These are phyloP conservation scores for Platanista minor DNA, from an alignment of 2,113 vertebrate species.

Conservation along the genomic window DNA sequence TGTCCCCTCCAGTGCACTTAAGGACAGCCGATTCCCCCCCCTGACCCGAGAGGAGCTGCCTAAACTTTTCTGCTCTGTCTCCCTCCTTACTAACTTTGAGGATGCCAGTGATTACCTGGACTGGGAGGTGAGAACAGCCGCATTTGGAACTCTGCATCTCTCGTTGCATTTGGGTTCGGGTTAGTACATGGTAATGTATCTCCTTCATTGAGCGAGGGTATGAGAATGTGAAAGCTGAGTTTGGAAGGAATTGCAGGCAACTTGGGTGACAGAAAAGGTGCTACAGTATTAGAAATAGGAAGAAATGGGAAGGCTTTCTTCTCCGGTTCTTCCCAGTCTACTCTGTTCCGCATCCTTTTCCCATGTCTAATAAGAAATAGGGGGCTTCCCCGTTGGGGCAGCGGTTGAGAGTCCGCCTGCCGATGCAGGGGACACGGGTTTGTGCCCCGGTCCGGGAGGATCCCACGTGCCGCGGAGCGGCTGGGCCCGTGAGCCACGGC, in stretches of 20 bases:
- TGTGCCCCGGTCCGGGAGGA: too few relatives aligned
- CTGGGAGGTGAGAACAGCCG: conserved; percentile 90
- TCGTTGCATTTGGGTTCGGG: conserved; percentile 84
- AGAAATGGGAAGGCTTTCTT: background rate
- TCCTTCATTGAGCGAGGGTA: conserved; percentile 76
- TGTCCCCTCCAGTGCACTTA: conserved; percentile 86
- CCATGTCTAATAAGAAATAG: background rate
- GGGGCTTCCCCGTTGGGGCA: too few relatives aligned
- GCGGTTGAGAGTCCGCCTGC: too few relatives aligned
- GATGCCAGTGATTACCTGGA: conserved; percentile 90
- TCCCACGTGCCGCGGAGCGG: too few relatives aligned
- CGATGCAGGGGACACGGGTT: too few relatives aligned
- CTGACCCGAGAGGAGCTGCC: conserved; percentile 90
- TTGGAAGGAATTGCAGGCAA: background rate
- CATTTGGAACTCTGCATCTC: conserved; percentile 84
- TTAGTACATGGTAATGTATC: conserved; percentile 85
- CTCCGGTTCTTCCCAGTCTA: background rate
- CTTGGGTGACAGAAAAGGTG: background rate
- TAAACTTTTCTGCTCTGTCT: conserved; percentile 91
- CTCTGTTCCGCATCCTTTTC: background rate
- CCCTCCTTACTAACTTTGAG: conserved; percentile 91
- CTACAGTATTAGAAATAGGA: background rate
- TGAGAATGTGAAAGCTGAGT: conserved; percentile 38
- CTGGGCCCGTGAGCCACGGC: too few relatives aligned
- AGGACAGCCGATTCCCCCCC: conserved; percentile 90